Evolutionary conservation across 2,113 vertebrate species (phyloP).

Genomic region (Epinephelus lanceolatus): DNA sequence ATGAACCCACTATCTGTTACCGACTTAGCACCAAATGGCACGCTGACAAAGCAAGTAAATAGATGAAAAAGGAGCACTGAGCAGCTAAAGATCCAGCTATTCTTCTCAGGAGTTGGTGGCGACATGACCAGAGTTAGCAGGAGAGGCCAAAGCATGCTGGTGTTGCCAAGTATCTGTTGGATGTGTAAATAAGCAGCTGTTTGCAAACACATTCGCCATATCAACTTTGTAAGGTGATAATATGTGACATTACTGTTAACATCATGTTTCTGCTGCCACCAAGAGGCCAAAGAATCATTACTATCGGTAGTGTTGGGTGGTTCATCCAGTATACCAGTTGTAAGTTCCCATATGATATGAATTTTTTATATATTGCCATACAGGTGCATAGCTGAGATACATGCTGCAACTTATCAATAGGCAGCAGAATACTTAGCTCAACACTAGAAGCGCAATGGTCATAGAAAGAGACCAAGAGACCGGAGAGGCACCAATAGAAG

Average conservation of each 20-base stretch:
- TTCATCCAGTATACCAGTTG: too few relatives aligned
- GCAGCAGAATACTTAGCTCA: too few relatives aligned
- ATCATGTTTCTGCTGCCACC: neutral
- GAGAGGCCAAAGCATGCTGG: neutral
- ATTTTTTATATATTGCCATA: too few relatives aligned
- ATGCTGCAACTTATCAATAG: too few relatives aligned
- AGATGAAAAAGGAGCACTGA: neutral
- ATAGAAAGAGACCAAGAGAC: too few relatives aligned
- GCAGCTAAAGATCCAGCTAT: neutral
- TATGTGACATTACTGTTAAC: neutral
- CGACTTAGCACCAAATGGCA: neutral
- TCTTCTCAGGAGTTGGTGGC: neutral
- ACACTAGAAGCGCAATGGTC: too few relatives aligned
- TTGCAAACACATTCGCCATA: neutral
- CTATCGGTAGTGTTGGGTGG: neutral
- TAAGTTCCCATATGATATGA: too few relatives aligned
- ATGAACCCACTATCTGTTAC: neutral
- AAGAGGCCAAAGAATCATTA: neutral
- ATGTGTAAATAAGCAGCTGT: neutral
- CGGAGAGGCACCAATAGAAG: too few relatives aligned
- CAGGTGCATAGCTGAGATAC: too few relatives aligned
- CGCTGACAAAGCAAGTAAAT: neutral
- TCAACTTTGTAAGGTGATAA: neutral
- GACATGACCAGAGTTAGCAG: neutral
- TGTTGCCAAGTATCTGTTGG: neutral